Percentiles rank a stretch among this genome's conserved stretches.
phyloP scores from a whole-genome alignment of 2,888 invertebrate genomes.

The Amphiduros pacificus region DNA sequence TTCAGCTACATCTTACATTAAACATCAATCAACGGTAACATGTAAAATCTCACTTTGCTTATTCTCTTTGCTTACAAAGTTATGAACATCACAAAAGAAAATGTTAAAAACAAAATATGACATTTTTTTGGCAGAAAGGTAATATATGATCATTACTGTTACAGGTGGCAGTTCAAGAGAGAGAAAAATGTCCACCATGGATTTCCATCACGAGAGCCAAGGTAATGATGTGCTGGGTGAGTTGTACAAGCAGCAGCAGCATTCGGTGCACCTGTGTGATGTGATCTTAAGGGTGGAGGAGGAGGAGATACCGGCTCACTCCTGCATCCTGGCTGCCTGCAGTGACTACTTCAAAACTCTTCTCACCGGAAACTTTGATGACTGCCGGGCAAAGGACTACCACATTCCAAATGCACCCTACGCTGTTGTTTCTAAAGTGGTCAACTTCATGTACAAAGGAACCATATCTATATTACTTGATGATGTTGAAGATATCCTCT shows the following conservation, averaged over 20 bases:
- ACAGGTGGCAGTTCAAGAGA: too few relatives aligned
- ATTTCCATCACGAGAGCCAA: slow-evolving; percentile 3
- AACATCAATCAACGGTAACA: too few relatives aligned
- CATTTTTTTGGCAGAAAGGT: too few relatives aligned
- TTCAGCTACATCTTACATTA: too few relatives aligned
- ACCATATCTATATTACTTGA: slow-evolving; percentile 7
- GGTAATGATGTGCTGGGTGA: background rate
- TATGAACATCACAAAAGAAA: too few relatives aligned
- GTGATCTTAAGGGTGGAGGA: slow-evolving; percentile 1
- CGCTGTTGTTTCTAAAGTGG: background rate
- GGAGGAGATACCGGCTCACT: slow-evolving; percentile 16
- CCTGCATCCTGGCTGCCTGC: slow-evolving; percentile 22
- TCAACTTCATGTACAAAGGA: slow-evolving; percentile 21
- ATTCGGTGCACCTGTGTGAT: slow-evolving; percentile 2
- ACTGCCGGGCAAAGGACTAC: background rate
- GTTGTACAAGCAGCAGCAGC: background rate
- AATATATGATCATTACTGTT: too few relatives aligned
- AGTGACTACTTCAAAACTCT: slow-evolving; percentile 24
- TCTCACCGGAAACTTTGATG: slow-evolving; percentile 7
- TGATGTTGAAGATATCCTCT: slow-evolving; percentile 19
- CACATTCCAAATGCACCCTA: background rate
- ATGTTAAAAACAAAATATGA: too few relatives aligned
- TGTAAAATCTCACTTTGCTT: too few relatives aligned
- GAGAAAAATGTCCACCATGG: too few relatives aligned
- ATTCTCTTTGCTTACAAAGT: too few relatives aligned